phyloP scores from a whole-genome alignment of 1,140 invertebrate genomes.

The Drosophila burlai region DNA sequence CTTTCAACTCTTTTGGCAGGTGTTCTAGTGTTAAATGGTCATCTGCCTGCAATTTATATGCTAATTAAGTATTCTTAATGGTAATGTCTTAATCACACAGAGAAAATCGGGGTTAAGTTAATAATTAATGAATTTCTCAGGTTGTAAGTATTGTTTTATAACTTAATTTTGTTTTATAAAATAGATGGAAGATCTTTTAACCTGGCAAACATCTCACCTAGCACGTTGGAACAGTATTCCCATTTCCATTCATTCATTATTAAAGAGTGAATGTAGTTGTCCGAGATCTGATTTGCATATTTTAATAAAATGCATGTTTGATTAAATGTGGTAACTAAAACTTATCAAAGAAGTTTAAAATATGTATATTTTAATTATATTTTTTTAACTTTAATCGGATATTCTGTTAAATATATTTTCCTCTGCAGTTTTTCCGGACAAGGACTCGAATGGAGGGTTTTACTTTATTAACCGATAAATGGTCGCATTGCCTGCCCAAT shows the following conservation, averaged over 20 bases:
- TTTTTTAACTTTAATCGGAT: neutral
- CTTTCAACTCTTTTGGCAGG: slow-evolving; percentile 11
- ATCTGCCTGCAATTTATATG: slow-evolving; percentile 69
- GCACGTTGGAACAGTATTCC: no score
- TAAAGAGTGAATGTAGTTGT: no score
- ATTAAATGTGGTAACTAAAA: no score
- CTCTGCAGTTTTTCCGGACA: neutral
- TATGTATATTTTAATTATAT: no score
- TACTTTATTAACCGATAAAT: slow-evolving; percentile 32
- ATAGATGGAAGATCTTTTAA: no score
- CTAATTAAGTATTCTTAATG: slow-evolving; percentile 75
- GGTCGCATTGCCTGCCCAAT: slow-evolving; percentile 28
- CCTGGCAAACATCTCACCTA: no score
- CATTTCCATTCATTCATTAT: no score
- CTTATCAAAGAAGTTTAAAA: no score
- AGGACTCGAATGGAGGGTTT: neutral
- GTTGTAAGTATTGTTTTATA: no score
- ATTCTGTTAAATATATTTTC: neutral
- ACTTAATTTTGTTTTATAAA: no score
- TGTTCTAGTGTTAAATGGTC: slow-evolving; percentile 59
- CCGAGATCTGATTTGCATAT: no score
- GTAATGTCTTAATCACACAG: slow-evolving; percentile 35
- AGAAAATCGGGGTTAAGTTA: neutral
- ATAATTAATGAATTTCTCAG: neutral
- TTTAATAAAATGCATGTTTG: no score